These are phyloP conservation scores for Gymnocheta viridis DNA, from an alignment of 2,888 invertebrate species.

Conservation along the genomic window DNA sequence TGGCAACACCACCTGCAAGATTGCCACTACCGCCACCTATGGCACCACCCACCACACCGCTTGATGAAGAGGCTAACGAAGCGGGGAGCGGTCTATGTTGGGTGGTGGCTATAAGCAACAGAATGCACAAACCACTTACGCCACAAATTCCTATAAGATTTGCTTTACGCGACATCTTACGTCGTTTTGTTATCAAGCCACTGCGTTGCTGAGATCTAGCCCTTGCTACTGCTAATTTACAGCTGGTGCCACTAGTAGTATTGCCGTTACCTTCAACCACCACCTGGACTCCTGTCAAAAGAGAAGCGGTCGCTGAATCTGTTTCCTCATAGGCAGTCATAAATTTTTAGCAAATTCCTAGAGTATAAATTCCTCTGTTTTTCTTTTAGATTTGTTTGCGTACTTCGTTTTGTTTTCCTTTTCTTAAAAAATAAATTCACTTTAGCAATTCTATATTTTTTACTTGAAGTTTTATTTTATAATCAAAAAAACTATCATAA, in stretches of 20 bases:
- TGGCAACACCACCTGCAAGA: slow-evolving; percentile 45
- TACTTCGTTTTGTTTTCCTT: slow-evolving; percentile 13
- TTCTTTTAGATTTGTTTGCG: slow-evolving; percentile 7
- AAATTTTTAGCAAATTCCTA: slow-evolving; percentile 38
- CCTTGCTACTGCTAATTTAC: slow-evolving; percentile 68
- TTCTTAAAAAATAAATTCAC: slow-evolving; percentile 13
- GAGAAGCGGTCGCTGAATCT: slow-evolving; percentile 74
- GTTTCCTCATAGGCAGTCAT: slow-evolving; percentile 67
- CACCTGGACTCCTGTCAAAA: slow-evolving; percentile 74
- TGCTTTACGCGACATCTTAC: slow-evolving; percentile 81
- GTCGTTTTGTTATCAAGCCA: slow-evolving; percentile 76
- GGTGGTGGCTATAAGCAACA: slow-evolving; percentile 82
- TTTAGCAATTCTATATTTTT: not conserved
- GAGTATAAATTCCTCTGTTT: slow-evolving; percentile 1
- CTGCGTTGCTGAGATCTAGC: slow-evolving; percentile 77
- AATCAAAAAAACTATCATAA: not conserved
- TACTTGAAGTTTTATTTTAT: not conserved
- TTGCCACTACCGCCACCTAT: slow-evolving; percentile 51
- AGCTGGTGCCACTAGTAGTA: slow-evolving; percentile 17
- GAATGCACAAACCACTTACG: slow-evolving; percentile 81
- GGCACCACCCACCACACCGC: slow-evolving; percentile 67
- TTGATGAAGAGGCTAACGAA: slow-evolving; percentile 73
- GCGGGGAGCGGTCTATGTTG: slow-evolving; percentile 80
- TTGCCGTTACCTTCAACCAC: slow-evolving; percentile 53
- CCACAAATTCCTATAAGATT: slow-evolving; percentile 82